Evolutionary conservation across 2,888 invertebrate species (phyloP).

Genomic region (Ennomos quercinarius): DNA sequence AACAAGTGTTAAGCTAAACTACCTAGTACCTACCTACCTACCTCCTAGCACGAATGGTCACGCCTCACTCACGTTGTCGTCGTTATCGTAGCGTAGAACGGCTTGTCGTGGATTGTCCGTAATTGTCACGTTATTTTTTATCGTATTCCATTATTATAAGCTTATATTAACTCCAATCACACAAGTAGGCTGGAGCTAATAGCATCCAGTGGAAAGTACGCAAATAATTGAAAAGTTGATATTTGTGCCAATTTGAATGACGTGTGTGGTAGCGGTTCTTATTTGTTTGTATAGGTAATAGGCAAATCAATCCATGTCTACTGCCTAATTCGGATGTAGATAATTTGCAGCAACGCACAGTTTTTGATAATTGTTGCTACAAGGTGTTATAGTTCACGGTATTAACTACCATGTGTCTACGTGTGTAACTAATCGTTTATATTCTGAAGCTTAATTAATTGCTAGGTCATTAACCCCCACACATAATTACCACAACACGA

Average conservation of each 20-base stretch:
- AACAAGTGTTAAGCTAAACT: constrained; percentile 58
- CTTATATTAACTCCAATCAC: too few relatives aligned
- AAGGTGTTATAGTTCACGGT: too few relatives aligned
- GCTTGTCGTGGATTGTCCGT: constrained; percentile 7
- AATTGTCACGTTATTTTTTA: constrained; percentile 17
- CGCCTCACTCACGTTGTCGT: constrained; percentile 35
- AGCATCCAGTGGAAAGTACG: not conserved
- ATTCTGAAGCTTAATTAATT: constrained; percentile 7
- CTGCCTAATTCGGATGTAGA: too few relatives aligned
- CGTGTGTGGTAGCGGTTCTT: too few relatives aligned
- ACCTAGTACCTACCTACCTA: constrained; percentile 13
- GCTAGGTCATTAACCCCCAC: constrained; percentile 4
- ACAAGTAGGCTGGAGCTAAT: not conserved
- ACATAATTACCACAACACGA: constrained; percentile 3
- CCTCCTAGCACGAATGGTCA: constrained; percentile 36
- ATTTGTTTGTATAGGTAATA: too few relatives aligned
- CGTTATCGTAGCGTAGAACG: constrained; percentile 11
- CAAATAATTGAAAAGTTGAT: not conserved
- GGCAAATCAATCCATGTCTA: too few relatives aligned
- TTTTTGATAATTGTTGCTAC: too few relatives aligned
- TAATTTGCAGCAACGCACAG: too few relatives aligned
- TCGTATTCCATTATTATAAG: not conserved
- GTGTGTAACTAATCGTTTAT: too few relatives aligned
- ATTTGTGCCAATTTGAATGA: too few relatives aligned
- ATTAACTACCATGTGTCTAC: too few relatives aligned